Percentiles rank a stretch among this genome's conserved stretches.
Evolutionary conservation across 2,888 invertebrate species (phyloP).

Genomic region (Chloroclysta siterata): DNA sequence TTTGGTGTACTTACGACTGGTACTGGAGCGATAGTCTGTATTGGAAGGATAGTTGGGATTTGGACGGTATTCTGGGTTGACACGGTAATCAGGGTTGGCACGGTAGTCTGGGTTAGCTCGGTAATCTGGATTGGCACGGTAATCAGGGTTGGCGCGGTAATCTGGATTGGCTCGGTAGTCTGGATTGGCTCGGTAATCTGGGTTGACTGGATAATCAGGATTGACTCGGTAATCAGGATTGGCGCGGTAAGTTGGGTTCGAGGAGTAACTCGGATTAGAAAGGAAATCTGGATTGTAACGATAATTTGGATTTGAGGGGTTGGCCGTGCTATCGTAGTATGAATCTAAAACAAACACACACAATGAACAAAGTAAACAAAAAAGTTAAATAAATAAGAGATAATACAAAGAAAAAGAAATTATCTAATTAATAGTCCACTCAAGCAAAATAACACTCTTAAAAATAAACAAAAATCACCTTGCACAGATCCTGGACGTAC

Average conservation of each 20-base stretch:
- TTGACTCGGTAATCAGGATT: conserved; percentile 17
- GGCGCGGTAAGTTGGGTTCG: conserved; percentile 15
- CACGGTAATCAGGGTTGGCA: conserved; percentile 14
- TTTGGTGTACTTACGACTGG: conserved; percentile 24
- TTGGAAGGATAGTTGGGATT: conserved; percentile 18
- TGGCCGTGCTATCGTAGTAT: conserved; percentile 31
- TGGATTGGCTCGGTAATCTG: conserved; percentile 11
- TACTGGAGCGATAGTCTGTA: conserved; percentile 16
- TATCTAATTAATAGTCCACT: neutral
- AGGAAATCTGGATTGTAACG: conserved; percentile 21
- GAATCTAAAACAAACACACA: conserved; percentile 33
- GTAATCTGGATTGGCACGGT: conserved; percentile 21
- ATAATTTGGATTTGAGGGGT: conserved; percentile 24
- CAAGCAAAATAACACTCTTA: conserved; percentile 19
- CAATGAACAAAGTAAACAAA: conserved; percentile 22
- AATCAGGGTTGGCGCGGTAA: conserved; percentile 15
- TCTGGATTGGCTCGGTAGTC: conserved; percentile 14
- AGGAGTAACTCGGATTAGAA: conserved; percentile 5
- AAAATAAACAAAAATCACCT: conserved; percentile 17
- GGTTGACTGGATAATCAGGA: conserved; percentile 19
- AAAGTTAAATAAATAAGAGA: conserved; percentile 1
- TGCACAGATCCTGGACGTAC: conserved; percentile 19
- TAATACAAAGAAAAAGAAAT: neutral
- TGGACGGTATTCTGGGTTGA: conserved; percentile 18
- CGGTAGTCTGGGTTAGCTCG: conserved; percentile 19